phyloP scores from a whole-genome alignment of 2,113 vertebrate species.

The Rousettus leschenaultii region DNA sequence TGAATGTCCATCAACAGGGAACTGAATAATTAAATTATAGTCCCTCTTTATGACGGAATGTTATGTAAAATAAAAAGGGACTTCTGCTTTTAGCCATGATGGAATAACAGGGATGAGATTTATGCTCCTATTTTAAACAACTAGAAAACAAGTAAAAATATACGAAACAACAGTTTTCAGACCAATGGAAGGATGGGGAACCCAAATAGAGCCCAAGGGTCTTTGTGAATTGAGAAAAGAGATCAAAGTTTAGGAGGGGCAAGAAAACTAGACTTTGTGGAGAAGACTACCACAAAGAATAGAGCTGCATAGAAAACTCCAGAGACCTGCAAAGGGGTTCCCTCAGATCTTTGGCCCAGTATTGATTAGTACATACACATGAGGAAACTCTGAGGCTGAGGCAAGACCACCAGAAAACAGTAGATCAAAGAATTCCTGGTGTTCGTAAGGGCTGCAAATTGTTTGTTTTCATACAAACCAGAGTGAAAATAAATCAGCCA shows the following conservation, averaged over 20 bases:
- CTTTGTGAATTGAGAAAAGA: background rate
- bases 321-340: background rate
- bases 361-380: background rate
- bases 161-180: background rate
- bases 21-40: background rate
- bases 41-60: background rate
- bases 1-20: background rate
- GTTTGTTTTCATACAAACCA: background rate
- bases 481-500: background rate
- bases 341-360: background rate
- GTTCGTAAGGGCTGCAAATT: background rate
- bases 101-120: background rate
- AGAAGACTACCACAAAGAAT: background rate
- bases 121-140: background rate
- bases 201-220: background rate
- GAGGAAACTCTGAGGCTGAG: background rate
- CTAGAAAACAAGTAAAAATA: constrained; percentile 15
- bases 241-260: background rate
- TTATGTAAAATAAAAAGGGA: background rate
- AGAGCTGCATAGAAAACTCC: background rate
- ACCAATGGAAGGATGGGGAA: background rate
- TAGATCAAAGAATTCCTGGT: background rate
- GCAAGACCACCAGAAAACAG: background rate
- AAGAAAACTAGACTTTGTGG: background rate
- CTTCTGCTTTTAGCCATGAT: background rate